Evolutionary conservation across 2,888 invertebrate species (phyloP).

Genomic region (Cartodere bifasciata): DNA sequence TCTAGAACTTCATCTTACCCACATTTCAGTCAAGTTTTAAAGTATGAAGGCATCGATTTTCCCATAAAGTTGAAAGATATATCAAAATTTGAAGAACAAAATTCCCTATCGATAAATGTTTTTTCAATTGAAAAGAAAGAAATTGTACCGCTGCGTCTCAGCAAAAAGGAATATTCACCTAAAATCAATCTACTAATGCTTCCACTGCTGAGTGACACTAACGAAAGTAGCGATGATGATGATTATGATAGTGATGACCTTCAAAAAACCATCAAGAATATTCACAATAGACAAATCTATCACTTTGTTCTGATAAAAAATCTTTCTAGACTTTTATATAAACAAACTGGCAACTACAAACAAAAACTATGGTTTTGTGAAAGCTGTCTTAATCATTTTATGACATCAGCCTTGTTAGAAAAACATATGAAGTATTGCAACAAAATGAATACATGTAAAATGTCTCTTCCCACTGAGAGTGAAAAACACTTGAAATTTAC

Average conservation of each 20-base stretch:
- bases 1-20: conserved; percentile 2
- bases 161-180: conserved; percentile 4
- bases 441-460: conserved; percentile 7
- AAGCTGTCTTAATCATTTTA: conserved; percentile 11
- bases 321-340: conserved; percentile 1
- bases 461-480: conserved; percentile 1
- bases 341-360: conserved; percentile 2
- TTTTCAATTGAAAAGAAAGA: conserved; percentile 5
- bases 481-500: conserved; percentile 8
- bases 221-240: conserved; percentile 8
- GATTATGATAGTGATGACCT: conserved; percentile 6
- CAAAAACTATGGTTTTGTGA: conserved; percentile 9
- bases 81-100: conserved; percentile 9
- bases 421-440: conserved; percentile 7
- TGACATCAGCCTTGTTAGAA: not conserved
- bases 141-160: not conserved
- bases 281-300: too few species aligned
- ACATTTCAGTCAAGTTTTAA: conserved; percentile 4
- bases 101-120: conserved; percentile 11
- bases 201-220: conserved; percentile 8
- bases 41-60: conserved; percentile 1
- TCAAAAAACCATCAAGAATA: conserved; percentile 3
- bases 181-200: too few species aligned
- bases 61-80: conserved; percentile 9
- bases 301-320: conserved; percentile 10